Base-by-base conservation (phyloP, 2,113 vertebrate genomes). In the Oryzias melastigma region DNA sequence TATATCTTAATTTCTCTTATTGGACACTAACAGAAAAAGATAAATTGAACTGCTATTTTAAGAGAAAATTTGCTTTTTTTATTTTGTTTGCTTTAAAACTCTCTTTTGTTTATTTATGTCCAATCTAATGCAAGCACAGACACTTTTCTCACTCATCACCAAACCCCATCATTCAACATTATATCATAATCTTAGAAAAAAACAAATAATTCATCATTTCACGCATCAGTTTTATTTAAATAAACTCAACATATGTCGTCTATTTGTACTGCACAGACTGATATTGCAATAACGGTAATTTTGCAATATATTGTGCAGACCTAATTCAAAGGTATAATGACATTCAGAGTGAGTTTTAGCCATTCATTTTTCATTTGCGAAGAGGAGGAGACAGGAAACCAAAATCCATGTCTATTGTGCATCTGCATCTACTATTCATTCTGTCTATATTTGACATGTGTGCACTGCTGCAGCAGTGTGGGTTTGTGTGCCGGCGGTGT, bases 281-380 rank as follows among this genome's bases (percentile, higher is more conserved):
- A 22, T 22, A 22, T 22, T 22, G 2, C 22, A 22, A 22, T 22
- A 22, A 22, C 3, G 22, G 3, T 22, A 22, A 22, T 22, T 22
- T 22, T 22, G 22, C 22, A 22, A 22, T 22, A 3, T 22, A 22
- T 22, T 22, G 2, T 22, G 22, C 22, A 22, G 22, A 3, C 22
- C 22, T 3, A 22, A 22, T 22, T 27, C 25, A 27, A 80, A 67
- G 74, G 65, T 62, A 40, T 80, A 77, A 83, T 78, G 70, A 70
- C 67, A 59, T 60, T 47, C 43, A 14, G 68, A 77, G 79, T 80
- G 85, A 77, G 76, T 76, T 68, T 85, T 84, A 86, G 78, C 75
- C 80, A 80, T 84, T 75, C 78, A 86, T 88, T 89, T 81, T 86
- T 81, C 75, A 83, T 2, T 57, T 80, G 68, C 56, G 79, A 86